These are phyloP conservation scores for Dendrocincla fuliginosa DNA, from an alignment of 2,797 vertebrate genomes.

Conservation along the genomic window DNA sequence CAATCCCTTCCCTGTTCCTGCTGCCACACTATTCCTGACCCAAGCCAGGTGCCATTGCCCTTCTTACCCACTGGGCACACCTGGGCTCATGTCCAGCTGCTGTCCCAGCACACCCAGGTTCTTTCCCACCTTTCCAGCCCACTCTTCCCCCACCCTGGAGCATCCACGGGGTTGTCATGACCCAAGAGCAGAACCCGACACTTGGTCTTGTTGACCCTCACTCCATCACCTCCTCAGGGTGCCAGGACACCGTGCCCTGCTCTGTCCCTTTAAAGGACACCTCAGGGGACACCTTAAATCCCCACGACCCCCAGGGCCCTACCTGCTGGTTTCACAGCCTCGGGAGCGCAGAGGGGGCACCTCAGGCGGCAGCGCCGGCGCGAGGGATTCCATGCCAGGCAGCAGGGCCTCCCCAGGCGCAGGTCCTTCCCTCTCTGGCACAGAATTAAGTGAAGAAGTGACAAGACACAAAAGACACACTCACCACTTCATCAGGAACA, in stretches of 20 bases:
- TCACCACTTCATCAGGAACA: conserved; percentile 99
- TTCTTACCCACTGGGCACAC: not conserved
- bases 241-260: not conserved
- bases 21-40: not conserved
- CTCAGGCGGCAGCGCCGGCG: conserved; percentile 63
- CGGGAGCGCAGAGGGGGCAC: conserved; percentile 54
- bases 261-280: not conserved
- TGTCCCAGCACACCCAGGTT: too few species aligned
- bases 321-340: conserved; percentile 67
- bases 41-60: not conserved
- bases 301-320: conserved; percentile 48
- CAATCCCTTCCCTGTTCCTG: not conserved
- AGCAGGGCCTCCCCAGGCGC: conserved; percentile 59
- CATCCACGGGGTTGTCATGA: not conserved
- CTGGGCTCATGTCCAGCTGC: not conserved
- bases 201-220: not conserved
- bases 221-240: not conserved
- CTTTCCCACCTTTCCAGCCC: not conserved
- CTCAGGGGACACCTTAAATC: conserved; percentile 24
- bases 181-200: not conserved
- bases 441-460: conserved; percentile 36
- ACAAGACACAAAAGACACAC: conserved; percentile 64
- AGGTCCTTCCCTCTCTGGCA: conserved; percentile 69
- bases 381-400: conserved; percentile 61
- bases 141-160: not conserved